These are phyloP conservation scores for Phylloscopus trochilus DNA, from an alignment of 2,113 vertebrate species.

Conservation along the genomic window DNA sequence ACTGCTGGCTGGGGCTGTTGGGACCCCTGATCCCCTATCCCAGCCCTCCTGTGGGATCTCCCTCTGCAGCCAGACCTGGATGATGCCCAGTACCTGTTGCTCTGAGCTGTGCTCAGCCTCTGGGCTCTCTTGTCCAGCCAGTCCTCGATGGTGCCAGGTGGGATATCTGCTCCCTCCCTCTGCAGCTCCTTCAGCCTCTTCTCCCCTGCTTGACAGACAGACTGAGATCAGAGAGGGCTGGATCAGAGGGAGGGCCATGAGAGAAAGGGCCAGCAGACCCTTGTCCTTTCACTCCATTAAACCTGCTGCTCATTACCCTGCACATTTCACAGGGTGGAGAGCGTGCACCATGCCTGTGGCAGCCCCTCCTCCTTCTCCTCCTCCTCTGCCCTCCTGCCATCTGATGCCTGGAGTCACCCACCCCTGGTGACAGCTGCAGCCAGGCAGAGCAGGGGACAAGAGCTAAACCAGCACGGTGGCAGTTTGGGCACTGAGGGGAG, in stretches of 20 bases:
- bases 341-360: background rate
- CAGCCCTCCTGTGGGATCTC: background rate
- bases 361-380: conserved; percentile 6
- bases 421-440: background rate
- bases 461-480: background rate
- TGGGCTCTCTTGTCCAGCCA: conserved; percentile 89
- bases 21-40: background rate
- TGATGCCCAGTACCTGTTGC: conserved; percentile 74
- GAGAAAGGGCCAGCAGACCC: background rate
- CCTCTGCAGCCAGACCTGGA: background rate
- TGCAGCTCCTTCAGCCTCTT: conserved; percentile 72
- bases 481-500: background rate
- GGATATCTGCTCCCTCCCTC: conserved; percentile 41
- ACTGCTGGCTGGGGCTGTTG: background rate
- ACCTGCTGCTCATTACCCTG: background rate
- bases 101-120: conserved; percentile 65
- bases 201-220: conserved; percentile 74
- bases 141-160: conserved; percentile 75
- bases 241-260: background rate
- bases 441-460: background rate
- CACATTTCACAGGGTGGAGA: background rate
- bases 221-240: background rate
- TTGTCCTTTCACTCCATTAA: background rate
- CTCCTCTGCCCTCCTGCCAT: background rate
- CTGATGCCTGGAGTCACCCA: background rate